phyloP scores from a whole-genome alignment of 2,797 vertebrate genomes.

The Craterocephalus amniculus region DNA sequence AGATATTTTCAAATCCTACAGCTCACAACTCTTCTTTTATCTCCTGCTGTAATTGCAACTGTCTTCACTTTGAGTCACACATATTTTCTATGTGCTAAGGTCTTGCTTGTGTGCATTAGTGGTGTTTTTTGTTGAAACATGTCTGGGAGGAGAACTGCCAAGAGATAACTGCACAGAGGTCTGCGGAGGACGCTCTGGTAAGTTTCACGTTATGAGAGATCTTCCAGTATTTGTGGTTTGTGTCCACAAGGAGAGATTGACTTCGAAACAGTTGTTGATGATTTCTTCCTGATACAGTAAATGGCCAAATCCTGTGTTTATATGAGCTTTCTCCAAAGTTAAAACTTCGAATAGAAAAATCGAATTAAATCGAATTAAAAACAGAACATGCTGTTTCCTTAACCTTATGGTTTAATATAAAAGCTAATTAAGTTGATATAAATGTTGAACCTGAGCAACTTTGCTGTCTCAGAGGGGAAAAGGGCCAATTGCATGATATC shows the following conservation, averaged over 20 bases:
- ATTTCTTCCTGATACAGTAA: neutral
- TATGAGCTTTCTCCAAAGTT: too few relatives aligned
- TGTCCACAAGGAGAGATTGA: slow-evolving; percentile 12
- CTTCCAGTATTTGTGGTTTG: slow-evolving; percentile 1
- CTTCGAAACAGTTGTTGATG: neutral
- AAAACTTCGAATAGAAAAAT: too few relatives aligned
- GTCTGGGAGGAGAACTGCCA: slow-evolving; percentile 51
- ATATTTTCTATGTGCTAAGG: slow-evolving; percentile 55
- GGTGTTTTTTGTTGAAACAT: slow-evolving; percentile 61
- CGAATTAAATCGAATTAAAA: neutral
- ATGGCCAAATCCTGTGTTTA: neutral
- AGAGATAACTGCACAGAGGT: slow-evolving; percentile 27
- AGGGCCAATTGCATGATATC: neutral
- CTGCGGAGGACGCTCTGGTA: slow-evolving; percentile 32
- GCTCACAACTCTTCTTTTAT: slow-evolving; percentile 30
- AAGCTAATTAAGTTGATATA: too few relatives aligned
- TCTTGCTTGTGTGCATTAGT: slow-evolving; percentile 56
- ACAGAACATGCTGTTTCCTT: neutral
- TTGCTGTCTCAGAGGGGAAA: neutral
- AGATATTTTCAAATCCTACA: slow-evolving; percentile 5
- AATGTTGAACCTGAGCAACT: too few relatives aligned
- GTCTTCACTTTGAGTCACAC: slow-evolving; percentile 51
- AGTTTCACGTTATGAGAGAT: slow-evolving; percentile 28
- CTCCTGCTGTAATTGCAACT: slow-evolving; percentile 58
- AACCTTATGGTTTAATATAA: too few relatives aligned